These are phyloP conservation scores for Astyanax mexicanus DNA, from an alignment of 2,797 vertebrate species.

Conservation along the genomic window DNA sequence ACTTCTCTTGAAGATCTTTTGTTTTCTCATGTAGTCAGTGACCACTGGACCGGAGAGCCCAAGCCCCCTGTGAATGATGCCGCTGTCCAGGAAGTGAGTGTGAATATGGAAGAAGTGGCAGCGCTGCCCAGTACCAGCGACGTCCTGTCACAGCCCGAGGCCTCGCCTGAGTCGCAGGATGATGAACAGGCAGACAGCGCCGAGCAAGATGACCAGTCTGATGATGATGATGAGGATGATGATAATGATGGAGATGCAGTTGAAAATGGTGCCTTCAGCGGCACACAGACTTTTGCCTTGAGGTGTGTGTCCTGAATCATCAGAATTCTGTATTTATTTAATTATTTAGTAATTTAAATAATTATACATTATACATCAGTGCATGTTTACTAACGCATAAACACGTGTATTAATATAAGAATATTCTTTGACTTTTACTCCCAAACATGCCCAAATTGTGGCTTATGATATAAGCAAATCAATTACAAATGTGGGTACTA, in stretches of 20 bases:
- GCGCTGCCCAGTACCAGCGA: conserved; percentile 75
- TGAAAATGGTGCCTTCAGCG: conserved; percentile 64
- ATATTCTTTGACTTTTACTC: too few relatives aligned
- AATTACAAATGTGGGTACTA: too few relatives aligned
- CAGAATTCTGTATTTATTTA: too few relatives aligned
- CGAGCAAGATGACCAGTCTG: conserved; percentile 71
- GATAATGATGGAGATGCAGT: conserved; percentile 72
- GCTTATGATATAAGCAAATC: too few relatives aligned
- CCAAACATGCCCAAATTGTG: too few relatives aligned
- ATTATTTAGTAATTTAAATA: too few relatives aligned
- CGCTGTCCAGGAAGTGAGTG: conserved; percentile 73
- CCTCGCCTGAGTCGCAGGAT: conserved; percentile 63
- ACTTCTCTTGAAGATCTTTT: conserved; percentile 84
- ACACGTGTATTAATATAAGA: too few relatives aligned
- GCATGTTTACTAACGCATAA: too few relatives aligned
- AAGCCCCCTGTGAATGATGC: conserved; percentile 70
- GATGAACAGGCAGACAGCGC: conserved; percentile 65
- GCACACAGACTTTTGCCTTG: conserved; percentile 67
- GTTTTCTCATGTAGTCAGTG: conserved; percentile 84
- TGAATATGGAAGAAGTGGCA: conserved; percentile 77
- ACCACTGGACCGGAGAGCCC: conserved; percentile 83
- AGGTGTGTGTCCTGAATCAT: conserved; percentile 72
- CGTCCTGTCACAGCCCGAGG: conserved; percentile 55
- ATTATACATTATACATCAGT: too few relatives aligned
- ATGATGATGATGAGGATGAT: conserved; percentile 72